Evolutionary conservation across 2,113 vertebrate genomes (phyloP).

Genomic region (Formicarius rufipectus): DNA sequence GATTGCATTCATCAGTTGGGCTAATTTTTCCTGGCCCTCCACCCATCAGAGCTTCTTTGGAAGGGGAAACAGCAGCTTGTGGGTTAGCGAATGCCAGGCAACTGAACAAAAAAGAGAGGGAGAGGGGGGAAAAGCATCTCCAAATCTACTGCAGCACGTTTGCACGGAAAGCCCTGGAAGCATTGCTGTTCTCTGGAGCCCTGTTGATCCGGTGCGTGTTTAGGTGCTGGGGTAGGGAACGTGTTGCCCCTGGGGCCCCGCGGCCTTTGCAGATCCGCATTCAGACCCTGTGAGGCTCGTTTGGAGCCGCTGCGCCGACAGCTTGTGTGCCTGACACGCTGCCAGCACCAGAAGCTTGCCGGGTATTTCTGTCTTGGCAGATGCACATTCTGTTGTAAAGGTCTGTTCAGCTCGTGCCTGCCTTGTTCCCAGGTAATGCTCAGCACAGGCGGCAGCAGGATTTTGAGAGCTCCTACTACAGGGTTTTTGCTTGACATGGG

Average conservation of each 20-base stretch:
- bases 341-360: slow-evolving; percentile 79
- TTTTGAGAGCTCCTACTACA: not conserved
- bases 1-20: slow-evolving; percentile 79
- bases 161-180: slow-evolving; percentile 52
- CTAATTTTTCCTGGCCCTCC: slow-evolving; percentile 82
- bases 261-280: slow-evolving; percentile 51
- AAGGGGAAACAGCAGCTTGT: slow-evolving; percentile 82
- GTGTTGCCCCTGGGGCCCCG: slow-evolving; percentile 51
- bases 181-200: slow-evolving; percentile 18
- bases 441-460: not conserved
- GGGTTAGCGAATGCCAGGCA: slow-evolving; percentile 79
- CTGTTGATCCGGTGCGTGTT: slow-evolving; percentile 38
- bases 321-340: slow-evolving; percentile 75
- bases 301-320: slow-evolving; percentile 28
- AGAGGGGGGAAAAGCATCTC: not conserved
- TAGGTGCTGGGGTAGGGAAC: slow-evolving; percentile 34
- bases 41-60: slow-evolving; percentile 76
- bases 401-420: slow-evolving; percentile 78
- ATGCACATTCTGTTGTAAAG: slow-evolving; percentile 82
- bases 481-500: not conserved
- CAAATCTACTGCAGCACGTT: not conserved
- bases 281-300: not conserved
- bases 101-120: slow-evolving; percentile 68
- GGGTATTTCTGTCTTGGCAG: slow-evolving; percentile 84
- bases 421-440: slow-evolving; percentile 76